Percentiles rank a stretch among this genome's conserved stretches.
Evolutionary conservation across 2,113 vertebrate genomes (phyloP).

Genomic region (Grammomys dolichurus): DNA sequence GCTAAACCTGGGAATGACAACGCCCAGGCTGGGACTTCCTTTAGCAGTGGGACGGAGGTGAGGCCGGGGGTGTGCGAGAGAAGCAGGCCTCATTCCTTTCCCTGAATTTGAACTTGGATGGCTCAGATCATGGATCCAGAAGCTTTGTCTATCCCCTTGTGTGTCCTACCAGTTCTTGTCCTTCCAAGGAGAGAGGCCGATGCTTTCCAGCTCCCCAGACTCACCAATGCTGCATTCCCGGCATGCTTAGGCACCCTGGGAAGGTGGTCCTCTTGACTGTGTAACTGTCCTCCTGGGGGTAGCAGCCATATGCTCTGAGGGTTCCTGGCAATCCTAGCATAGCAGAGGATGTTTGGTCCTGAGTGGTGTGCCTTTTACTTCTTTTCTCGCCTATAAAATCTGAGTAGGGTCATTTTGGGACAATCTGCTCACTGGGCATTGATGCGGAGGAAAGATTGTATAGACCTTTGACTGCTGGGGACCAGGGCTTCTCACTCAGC

Average conservation of each 20-base stretch:
- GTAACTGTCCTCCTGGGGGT: not conserved
- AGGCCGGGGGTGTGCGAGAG: accelerated
- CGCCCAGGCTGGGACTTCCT: not conserved
- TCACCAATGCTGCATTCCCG: not conserved
- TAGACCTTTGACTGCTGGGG: not conserved
- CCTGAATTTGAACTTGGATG: not conserved
- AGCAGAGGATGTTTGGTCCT: not conserved
- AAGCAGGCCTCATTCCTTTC: not conserved
- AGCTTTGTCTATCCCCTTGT: not conserved
- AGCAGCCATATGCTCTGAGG: not conserved
- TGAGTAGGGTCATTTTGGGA: not conserved
- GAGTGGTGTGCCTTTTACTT: not conserved
- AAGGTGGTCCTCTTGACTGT: not conserved
- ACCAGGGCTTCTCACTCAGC: accelerated
- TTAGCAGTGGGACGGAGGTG: not conserved
- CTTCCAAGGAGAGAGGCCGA: not conserved
- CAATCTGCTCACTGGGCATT: not conserved
- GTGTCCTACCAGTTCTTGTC: accelerated
- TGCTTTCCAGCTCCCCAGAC: accelerated
- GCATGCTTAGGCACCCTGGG: not conserved
- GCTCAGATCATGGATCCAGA: accelerated
- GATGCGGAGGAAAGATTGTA: not conserved
- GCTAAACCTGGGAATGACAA: not conserved
- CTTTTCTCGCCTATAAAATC: not conserved
- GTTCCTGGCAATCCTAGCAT: not conserved